Evolutionary conservation across 1,140 invertebrate species (phyloP).

Genomic region (Drosophila setifemur): DNA sequence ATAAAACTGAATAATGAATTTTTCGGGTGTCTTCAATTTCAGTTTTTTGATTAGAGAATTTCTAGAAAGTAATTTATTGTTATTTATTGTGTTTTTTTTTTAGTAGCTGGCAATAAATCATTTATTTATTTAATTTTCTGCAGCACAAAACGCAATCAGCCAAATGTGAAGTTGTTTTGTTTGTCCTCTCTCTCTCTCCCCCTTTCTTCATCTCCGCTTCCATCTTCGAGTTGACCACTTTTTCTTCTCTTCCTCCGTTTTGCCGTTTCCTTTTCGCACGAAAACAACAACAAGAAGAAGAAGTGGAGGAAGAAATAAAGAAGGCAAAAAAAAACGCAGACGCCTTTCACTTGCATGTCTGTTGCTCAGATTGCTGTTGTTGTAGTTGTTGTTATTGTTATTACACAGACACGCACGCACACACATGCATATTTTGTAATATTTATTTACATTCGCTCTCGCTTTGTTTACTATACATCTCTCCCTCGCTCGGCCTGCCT

Average conservation of each 20-base stretch:
- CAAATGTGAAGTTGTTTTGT: constrained; percentile 31
- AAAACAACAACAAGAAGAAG: not conserved
- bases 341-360: constrained; percentile 57
- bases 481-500: constrained; percentile 8
- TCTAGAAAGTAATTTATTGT: not conserved
- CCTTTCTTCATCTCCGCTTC: not conserved
- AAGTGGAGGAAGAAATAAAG: not conserved
- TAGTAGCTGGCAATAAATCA: constrained; percentile 55
- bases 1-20: too few species aligned
- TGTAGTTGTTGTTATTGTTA: constrained; percentile 26
- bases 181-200: not conserved
- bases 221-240: constrained; percentile 5
- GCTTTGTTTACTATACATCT: constrained; percentile 47
- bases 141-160: constrained; percentile 11
- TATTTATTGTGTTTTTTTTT: too few species aligned
- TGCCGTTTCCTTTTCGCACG: constrained; percentile 17
- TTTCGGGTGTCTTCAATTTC: too few species aligned
- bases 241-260: not conserved
- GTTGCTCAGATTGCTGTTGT: constrained; percentile 39
- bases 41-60: not conserved
- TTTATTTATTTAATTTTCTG: constrained; percentile 66
- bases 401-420: constrained; percentile 18
- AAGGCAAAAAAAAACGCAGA: constrained; percentile 25
- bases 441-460: constrained; percentile 55
- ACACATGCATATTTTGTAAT: constrained; percentile 60